Conservation (phyloP, 2,797 vertebrate species). For the Lithobates pipiens region DNA sequence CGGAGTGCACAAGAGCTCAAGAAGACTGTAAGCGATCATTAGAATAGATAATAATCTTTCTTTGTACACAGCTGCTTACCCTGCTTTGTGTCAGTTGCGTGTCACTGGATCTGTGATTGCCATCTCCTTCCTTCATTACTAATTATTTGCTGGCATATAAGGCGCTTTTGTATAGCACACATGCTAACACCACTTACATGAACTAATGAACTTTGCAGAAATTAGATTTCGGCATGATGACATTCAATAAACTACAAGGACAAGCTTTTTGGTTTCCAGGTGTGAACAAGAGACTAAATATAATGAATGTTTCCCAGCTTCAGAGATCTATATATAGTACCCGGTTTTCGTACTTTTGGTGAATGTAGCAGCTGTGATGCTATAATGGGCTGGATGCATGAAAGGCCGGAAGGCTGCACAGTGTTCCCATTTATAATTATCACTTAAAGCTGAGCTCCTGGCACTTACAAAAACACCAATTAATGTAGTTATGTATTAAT, state of each 20-base stretch:
- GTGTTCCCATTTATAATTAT: neutral
- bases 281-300: conserved; percentile 23
- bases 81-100: conserved; percentile 41
- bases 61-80: conserved; percentile 57
- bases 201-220: conserved; percentile 25
- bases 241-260: neutral
- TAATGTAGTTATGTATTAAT: too few species aligned
- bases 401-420: neutral
- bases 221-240: conserved; percentile 19
- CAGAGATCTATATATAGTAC: neutral
- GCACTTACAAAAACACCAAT: too few species aligned
- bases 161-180: conserved; percentile 15
- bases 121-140: conserved; percentile 27
- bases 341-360: neutral
- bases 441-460: neutral
- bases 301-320: neutral
- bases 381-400: neutral
- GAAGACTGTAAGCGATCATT: conserved; percentile 39
- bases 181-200: conserved; percentile 25
- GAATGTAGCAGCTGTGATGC: neutral
- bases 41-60: conserved; percentile 47
- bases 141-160: conserved; percentile 42
- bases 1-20: conserved; percentile 14
- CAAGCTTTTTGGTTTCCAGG: conserved; percentile 30
- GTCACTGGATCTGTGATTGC: conserved; percentile 37